Evolutionary conservation across 2,888 invertebrate genomes (phyloP).

Genomic region (Girardia tigrina): DNA sequence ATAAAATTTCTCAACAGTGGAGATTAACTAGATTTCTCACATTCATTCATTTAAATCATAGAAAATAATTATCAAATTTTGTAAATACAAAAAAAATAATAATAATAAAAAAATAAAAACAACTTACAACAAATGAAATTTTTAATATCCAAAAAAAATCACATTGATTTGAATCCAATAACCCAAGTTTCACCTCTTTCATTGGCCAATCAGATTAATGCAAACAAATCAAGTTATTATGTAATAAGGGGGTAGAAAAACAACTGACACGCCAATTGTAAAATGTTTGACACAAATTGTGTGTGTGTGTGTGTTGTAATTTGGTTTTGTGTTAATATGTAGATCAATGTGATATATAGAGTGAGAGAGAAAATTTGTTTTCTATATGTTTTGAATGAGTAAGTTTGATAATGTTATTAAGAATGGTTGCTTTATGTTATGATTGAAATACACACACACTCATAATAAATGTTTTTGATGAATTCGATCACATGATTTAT

Average conservation of each 20-base stretch:
- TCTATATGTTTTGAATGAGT: slow-evolving; percentile 3
- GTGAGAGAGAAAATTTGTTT: neutral
- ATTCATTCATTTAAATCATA: too few species aligned
- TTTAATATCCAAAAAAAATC: slow-evolving; percentile 12
- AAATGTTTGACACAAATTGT: neutral
- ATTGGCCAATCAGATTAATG: slow-evolving; percentile 3
- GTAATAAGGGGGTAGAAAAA: neutral
- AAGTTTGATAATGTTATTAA: neutral
- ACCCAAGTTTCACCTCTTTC: slow-evolving; percentile 7
- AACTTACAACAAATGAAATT: slow-evolving; percentile 19
- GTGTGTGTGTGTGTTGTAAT: neutral
- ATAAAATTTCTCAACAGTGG: too few species aligned
- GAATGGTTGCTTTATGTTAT: slow-evolving; percentile 12
- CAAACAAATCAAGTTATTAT: slow-evolving; percentile 23
- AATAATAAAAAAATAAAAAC: neutral
- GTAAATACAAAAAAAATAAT: too few species aligned
- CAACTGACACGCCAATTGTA: neutral
- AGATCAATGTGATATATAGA: too few species aligned
- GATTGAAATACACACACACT: neutral
- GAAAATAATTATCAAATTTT: too few species aligned
- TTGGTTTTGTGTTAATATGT: too few species aligned
- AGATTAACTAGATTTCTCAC: too few species aligned
- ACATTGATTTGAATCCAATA: slow-evolving; percentile 23
- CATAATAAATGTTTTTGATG: neutral
- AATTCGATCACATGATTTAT: slow-evolving; percentile 3